Conservation (phyloP, 2,888 invertebrate genomes). For the Melipona bicolor region DNA sequence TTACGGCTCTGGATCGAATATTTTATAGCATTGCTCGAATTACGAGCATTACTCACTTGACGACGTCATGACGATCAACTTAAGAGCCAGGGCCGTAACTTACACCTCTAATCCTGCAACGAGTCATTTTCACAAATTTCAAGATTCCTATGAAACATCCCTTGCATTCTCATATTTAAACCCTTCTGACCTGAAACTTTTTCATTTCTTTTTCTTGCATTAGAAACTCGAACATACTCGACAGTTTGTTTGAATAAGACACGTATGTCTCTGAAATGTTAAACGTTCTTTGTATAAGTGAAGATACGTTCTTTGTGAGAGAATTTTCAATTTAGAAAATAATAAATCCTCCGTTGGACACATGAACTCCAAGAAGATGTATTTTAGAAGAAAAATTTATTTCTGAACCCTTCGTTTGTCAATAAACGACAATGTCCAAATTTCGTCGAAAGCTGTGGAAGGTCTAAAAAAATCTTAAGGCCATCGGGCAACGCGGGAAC, state of each 20-base stretch:
- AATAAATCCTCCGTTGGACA: not conserved
- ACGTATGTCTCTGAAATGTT: not conserved
- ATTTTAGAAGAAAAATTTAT: not conserved
- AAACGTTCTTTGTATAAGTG: not conserved
- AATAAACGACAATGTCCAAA: not conserved
- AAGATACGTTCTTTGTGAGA: too few relatives aligned
- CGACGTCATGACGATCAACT: slow-evolving; percentile 70
- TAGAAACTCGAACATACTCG: not conserved
- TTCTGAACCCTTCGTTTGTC: not conserved
- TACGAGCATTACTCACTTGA: slow-evolving; percentile 78
- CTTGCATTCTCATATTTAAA: not conserved
- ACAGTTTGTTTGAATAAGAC: not conserved
- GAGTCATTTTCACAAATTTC: not conserved
- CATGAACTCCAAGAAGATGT: not conserved
- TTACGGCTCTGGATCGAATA: slow-evolving; percentile 72
- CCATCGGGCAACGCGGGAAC: slow-evolving; percentile 43
- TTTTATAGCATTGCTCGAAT: slow-evolving; percentile 77
- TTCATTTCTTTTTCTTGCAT: not conserved
- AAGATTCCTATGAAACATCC: not conserved
- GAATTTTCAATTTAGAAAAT: not conserved
- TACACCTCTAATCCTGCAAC: slow-evolving; percentile 14
- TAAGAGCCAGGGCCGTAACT: slow-evolving; percentile 68
- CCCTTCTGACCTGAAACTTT: not conserved
- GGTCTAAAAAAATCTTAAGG: slow-evolving; percentile 41
- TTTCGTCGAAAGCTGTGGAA: slow-evolving; percentile 1